Evolutionary conservation across 2,888 invertebrate genomes (phyloP), one percentile per base, ranked within the genome.

Genomic region (Rotaria magnacalcarata): DNA sequence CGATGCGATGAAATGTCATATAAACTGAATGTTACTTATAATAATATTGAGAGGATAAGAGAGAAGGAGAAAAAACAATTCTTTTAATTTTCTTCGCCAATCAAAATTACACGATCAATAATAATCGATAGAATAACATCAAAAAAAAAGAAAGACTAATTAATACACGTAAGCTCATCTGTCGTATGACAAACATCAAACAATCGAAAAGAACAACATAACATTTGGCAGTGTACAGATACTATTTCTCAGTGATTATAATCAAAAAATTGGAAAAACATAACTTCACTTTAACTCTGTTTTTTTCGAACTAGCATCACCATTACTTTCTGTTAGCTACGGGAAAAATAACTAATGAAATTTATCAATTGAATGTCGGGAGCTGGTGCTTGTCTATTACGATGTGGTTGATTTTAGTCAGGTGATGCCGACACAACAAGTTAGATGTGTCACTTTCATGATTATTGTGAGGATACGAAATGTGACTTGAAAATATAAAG

Each of bases 121-220:
- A 67, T 34, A 67, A 67, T 67, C 67, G 67, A 34, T 1, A 67
- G 67, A 67, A 41, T 34, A 67, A 67, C 67, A 67, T 67, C 67
- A 67, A 27, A 54, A 54, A 54, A 67, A 27, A 16, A 67, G 19
- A 34, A 3, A 19, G 67, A 34, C 27, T 67, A 67, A 67, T 67
- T 67, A 67, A 67, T 67, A 67, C 67, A 67, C 67, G 34, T 67
- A 67, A 67, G 67, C 67, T 67, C 67, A 67, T 67, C 67, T 67
- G 67, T 67, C 34, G 67, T 16, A 34, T 67, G 34, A 67, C 67
- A 67, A 67, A 34, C 19, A 67, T 67, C 67, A 67, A 67, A 67
- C 6, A 6, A 41, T 6, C 34, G 34, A 41, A 67, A 67, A 19
- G 67, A 67, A 67, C 67, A 67, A 67, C 67, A 67, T 19, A 41